Percentiles rank a stretch among this genome's conserved stretches.
phyloP scores from a whole-genome alignment of 2,888 invertebrate genomes.

The Pollenia amentaria region DNA sequence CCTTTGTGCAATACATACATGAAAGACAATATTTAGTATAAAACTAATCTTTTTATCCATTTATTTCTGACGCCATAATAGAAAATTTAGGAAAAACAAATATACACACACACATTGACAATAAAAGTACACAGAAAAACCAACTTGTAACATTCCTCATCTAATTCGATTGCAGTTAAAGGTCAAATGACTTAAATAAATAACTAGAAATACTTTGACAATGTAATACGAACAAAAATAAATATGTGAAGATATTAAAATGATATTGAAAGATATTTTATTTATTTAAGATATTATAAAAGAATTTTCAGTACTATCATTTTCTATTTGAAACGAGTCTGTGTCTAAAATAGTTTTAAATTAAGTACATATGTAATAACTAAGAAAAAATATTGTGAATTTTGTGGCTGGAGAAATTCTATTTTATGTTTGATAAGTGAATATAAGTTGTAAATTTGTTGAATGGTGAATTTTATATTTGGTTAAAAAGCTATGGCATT shows the following conservation, averaged over 20 bases:
- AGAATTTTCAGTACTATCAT: background rate
- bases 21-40: constrained; percentile 48
- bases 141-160: constrained; percentile 35
- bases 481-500: too few species aligned
- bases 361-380: too few species aligned
- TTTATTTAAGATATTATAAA: background rate
- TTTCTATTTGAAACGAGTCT: background rate
- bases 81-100: constrained; percentile 1
- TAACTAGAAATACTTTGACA: constrained; percentile 10
- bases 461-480: too few species aligned
- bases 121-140: constrained; percentile 6
- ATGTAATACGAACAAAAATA: constrained; percentile 16
- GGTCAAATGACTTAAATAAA: constrained; percentile 56
- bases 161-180: constrained; percentile 40
- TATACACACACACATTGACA: too few species aligned
- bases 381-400: too few species aligned
- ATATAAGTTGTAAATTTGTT: too few species aligned
- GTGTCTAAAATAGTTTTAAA: too few species aligned
- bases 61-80: constrained; percentile 35
- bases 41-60: constrained; percentile 57
- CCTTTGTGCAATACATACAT: constrained; percentile 2
- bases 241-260: background rate
- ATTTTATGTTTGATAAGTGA: too few species aligned
- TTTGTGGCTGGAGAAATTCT: too few species aligned
- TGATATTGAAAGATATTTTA: background rate